phyloP scores from a whole-genome alignment of 2,113 vertebrate species.

The Tetrax tetrax region DNA sequence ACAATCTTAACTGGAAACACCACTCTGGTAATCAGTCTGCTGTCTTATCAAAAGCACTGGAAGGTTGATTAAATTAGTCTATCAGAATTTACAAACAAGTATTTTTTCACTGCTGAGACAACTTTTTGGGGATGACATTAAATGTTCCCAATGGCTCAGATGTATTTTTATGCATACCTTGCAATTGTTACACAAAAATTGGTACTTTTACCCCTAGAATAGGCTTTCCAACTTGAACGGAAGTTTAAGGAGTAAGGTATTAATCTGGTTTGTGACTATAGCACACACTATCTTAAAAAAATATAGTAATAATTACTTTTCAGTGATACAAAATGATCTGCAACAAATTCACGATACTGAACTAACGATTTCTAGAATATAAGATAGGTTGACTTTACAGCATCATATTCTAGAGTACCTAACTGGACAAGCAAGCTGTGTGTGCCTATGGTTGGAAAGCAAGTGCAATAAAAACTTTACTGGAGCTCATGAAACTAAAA shows the following conservation, averaged over 20 bases:
- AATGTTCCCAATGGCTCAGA: background rate
- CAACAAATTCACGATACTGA: background rate
- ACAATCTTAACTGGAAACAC: background rate
- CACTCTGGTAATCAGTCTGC: background rate
- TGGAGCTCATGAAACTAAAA: constrained; percentile 1
- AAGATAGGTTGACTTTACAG: background rate
- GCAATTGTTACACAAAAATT: background rate
- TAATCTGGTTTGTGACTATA: background rate
- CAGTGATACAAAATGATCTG: background rate
- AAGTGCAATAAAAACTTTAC: background rate
- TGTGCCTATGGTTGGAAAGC: background rate
- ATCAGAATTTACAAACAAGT: background rate
- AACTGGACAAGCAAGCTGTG: background rate
- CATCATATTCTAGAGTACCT: background rate
- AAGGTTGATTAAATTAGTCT: background rate
- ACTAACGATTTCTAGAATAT: background rate
- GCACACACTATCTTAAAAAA: background rate
- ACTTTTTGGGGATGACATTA: background rate
- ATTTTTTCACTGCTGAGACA: background rate
- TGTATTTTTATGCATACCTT: background rate
- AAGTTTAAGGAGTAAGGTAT: background rate
- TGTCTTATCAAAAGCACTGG: background rate
- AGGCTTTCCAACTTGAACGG: background rate
- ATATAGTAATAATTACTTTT: background rate
- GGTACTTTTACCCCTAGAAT: background rate